Base-by-base conservation (phyloP, 2,888 invertebrate genomes). In the Dolichomitus sp. region DNA sequence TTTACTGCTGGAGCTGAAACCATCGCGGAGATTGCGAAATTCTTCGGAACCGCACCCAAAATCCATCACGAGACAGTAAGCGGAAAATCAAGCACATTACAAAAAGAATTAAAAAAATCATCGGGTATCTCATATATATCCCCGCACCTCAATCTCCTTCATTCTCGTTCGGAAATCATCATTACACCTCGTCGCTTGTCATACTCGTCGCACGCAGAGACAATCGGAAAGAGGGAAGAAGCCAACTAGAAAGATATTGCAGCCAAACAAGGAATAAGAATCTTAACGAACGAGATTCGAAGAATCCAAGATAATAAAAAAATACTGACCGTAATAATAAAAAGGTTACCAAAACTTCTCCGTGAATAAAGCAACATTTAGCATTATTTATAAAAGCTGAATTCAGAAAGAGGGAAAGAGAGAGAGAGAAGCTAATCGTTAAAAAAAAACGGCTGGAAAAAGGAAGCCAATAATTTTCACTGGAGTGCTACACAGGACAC, bases 41-140 rank as follows among this genome's bases (percentile, higher is more conserved):
- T 69, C 80, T 23, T 85, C 86, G 80, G 88, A 86, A 82, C 84
- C 89, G 89, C 70, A 88, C 87, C 84, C 90, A 85, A 65, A 87
- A 84, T 85, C 79, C 84, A 84, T 91, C 84, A 89, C 89, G 84
- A 92, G 90, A 91, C 91, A 92, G 93, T 93, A 93, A 93, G 93
- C 37, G 19, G 74, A 40, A 66, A 73, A 68, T 42, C 54, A 84
- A 61, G 30, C 73, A 69, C 69, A 76, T 50, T 52, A 73, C 54
- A 75, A 77, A 57, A 75, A 66, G 23, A 23, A 23, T 23, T 23
- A 23, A 79, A 65, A 69, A 73, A 5, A 57, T 68, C 52, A 66
- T 66, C 57, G 76, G 37, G 59, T 19, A 42, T 12, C 23, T 19
- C 33, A 27, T 17, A 19, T 3, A 52, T 4, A 59, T 69, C 73